These are phyloP conservation scores for Castor canadensis DNA, from an alignment of 2,113 vertebrate genomes.

Conservation along the genomic window DNA sequence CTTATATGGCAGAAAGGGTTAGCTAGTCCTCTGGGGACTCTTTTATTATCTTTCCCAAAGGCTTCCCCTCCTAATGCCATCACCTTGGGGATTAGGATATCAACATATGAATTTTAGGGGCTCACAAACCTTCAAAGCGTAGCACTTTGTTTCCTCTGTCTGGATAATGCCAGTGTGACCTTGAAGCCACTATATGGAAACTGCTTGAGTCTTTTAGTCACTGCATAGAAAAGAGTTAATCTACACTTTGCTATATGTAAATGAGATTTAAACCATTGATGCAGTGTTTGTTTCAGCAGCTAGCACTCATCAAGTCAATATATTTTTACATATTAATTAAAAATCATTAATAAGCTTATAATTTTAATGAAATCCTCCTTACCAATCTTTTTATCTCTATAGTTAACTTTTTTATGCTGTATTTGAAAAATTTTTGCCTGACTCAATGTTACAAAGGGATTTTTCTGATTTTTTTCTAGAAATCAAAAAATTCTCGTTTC, in stretches of 20 bases:
- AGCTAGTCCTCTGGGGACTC: background rate
- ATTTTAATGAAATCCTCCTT: background rate
- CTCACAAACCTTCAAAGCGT: background rate
- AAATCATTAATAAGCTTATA: background rate
- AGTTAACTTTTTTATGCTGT: background rate
- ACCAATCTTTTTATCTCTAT: background rate
- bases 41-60: background rate
- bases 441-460: background rate
- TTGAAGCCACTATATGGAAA: background rate
- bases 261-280: background rate
- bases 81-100: no score
- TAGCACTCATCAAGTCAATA: background rate
- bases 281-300: slow-evolving; percentile 16
- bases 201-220: background rate
- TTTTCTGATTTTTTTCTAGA: slow-evolving; percentile 29
- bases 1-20: background rate
- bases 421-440: slow-evolving; percentile 13
- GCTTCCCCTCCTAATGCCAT: background rate
- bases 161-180: background rate
- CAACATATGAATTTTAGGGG: background rate
- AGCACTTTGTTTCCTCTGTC: background rate
- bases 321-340: slow-evolving; percentile 25
- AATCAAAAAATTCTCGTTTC: background rate
- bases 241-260: background rate
- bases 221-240: slow-evolving; percentile 7